These are phyloP conservation scores for Neotoma lepida DNA, from an alignment of 2,113 vertebrate species.

Conservation along the genomic window DNA sequence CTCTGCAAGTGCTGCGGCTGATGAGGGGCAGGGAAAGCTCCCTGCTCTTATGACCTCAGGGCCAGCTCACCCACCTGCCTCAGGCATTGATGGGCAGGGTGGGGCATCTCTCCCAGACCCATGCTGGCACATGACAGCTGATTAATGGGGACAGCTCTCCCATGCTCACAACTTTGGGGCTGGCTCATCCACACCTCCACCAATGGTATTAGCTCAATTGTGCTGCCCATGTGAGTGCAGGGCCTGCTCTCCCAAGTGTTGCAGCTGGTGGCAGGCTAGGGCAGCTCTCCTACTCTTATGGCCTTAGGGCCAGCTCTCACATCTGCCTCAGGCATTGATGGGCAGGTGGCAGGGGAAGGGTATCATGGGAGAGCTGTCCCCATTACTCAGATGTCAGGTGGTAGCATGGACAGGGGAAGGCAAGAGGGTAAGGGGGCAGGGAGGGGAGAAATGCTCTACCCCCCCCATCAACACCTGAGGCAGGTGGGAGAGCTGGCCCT, in stretches of 20 bases:
- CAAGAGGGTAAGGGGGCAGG: too few relatives aligned
- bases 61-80: neutral
- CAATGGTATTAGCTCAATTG: neutral
- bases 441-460: too few relatives aligned
- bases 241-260: neutral
- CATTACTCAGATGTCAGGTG: too few relatives aligned
- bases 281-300: neutral
- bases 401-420: too few relatives aligned
- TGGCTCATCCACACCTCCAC: neutral
- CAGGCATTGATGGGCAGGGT: neutral
- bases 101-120: neutral
- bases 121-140: neutral
- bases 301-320: neutral
- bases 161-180: neutral
- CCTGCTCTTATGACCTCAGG: neutral
- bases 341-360: too few relatives aligned
- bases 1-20: neutral
- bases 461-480: too few relatives aligned
- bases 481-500: too few relatives aligned
- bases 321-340: neutral
- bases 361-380: too few relatives aligned
- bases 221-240: neutral
- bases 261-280: neutral
- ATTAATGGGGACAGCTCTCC: neutral
- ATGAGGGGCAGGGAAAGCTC: neutral